Percentiles rank a stretch among this genome's conserved stretches.
These are phyloP conservation scores for Liasis olivaceus DNA, from an alignment of 2,797 vertebrate genomes.

Conservation along the genomic window DNA sequence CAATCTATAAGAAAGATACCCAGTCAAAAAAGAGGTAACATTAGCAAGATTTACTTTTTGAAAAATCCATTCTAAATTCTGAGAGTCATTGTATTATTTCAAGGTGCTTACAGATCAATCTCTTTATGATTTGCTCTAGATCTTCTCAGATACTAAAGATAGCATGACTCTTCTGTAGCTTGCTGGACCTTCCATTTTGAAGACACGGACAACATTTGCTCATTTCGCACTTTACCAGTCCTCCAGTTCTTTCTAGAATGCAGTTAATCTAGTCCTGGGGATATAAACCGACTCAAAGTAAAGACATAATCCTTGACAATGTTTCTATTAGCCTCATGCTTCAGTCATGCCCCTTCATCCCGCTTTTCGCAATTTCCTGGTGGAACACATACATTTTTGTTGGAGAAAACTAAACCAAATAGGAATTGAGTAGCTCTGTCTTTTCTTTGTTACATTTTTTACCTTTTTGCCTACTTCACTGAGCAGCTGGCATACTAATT, in stretches of 20 bases:
- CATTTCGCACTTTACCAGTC: background rate
- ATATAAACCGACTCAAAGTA: background rate
- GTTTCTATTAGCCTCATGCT: background rate
- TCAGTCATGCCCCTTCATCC: background rate
- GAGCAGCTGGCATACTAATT: too few relatives aligned
- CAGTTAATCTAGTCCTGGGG: background rate
- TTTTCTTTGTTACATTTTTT: too few relatives aligned
- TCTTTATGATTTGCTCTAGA: background rate
- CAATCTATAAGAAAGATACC: background rate
- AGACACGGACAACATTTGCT: background rate
- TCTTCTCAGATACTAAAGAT: background rate
- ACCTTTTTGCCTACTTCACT: too few relatives aligned
- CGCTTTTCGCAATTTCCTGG: background rate
- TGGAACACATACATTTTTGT: background rate
- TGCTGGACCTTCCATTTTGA: background rate
- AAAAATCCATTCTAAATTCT: background rate
- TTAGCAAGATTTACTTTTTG: background rate
- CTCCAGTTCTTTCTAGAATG: background rate
- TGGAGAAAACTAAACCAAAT: background rate
- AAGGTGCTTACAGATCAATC: background rate
- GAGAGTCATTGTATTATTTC: background rate
- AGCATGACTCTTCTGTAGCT: background rate
- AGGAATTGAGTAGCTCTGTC: background rate
- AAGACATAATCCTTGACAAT: background rate
- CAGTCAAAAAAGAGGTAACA: background rate